Evolutionary conservation across 2,113 vertebrate species (phyloP).

Genomic region (Balaeniceps rex): DNA sequence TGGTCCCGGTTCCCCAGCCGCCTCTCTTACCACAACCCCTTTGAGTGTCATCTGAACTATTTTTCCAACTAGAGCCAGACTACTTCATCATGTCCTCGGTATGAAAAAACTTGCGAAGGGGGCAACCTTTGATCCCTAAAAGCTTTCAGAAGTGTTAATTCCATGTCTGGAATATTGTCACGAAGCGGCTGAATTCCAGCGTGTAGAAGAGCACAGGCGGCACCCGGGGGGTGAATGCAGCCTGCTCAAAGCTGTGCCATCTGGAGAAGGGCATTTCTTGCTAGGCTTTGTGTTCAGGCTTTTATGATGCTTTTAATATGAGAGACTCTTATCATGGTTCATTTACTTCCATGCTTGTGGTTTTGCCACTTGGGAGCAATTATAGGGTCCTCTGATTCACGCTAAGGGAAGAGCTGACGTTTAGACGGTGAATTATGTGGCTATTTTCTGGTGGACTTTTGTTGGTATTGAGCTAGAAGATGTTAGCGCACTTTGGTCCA

Average conservation of each 20-base stretch:
- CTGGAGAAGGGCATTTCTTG: constrained; percentile 22
- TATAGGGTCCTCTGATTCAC: neutral
- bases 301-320: constrained; percentile 21
- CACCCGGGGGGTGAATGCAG: neutral
- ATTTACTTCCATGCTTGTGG: constrained; percentile 39
- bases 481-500: neutral
- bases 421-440: constrained; percentile 7
- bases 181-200: neutral
- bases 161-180: constrained; percentile 47
- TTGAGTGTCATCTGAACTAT: neutral
- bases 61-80: constrained; percentile 20
- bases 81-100: constrained; percentile 5
- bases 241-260: neutral
- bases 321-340: constrained; percentile 47
- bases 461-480: neutral
- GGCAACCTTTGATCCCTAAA: constrained; percentile 42
- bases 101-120: neutral
- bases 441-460: constrained; percentile 1
- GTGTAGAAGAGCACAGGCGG: neutral
- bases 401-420: neutral
- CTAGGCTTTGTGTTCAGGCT: constrained; percentile 32
- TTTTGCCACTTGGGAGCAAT: constrained; percentile 48
- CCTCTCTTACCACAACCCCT: neutral
- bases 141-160: constrained; percentile 54
- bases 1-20: neutral